Evolutionary conservation across 2,113 vertebrate genomes (phyloP).

Genomic region (Xyrauchen texanus): DNA sequence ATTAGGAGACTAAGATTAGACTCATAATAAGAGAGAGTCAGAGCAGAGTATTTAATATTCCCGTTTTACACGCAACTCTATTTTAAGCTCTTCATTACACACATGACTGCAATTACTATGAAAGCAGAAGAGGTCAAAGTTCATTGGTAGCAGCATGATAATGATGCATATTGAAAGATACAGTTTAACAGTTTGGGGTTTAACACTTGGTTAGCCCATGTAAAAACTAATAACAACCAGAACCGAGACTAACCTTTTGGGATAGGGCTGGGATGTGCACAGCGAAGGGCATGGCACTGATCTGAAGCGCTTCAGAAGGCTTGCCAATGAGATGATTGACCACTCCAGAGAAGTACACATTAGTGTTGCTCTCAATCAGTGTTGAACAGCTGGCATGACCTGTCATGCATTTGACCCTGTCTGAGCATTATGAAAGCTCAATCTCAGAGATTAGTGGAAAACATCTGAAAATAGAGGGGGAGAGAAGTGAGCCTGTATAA

Average conservation of each 20-base stretch:
- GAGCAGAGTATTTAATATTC: neutral
- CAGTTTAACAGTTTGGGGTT: neutral
- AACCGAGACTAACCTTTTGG: no score
- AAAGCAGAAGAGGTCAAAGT: neutral
- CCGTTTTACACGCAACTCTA: neutral
- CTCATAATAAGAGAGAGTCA: neutral
- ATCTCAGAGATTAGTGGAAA: constrained; percentile 25
- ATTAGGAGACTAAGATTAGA: neutral
- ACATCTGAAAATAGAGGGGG: neutral
- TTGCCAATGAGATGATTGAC: neutral
- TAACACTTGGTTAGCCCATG: neutral
- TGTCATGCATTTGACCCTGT: constrained; percentile 13
- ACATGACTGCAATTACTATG: neutral
- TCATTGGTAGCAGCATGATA: neutral
- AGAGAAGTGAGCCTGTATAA: neutral
- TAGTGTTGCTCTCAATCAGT: neutral
- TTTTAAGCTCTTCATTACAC: neutral
- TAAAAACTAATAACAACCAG: no score
- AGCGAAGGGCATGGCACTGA: no score
- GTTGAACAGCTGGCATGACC: constrained; percentile 18
- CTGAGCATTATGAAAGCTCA: constrained; percentile 10
- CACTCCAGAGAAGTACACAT: neutral
- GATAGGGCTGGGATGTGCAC: no score
- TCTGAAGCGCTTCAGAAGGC: neutral
- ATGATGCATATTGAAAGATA: neutral